These are phyloP conservation scores for Epinotia demarniana DNA, from an alignment of 2,888 invertebrate species.

Conservation along the genomic window DNA sequence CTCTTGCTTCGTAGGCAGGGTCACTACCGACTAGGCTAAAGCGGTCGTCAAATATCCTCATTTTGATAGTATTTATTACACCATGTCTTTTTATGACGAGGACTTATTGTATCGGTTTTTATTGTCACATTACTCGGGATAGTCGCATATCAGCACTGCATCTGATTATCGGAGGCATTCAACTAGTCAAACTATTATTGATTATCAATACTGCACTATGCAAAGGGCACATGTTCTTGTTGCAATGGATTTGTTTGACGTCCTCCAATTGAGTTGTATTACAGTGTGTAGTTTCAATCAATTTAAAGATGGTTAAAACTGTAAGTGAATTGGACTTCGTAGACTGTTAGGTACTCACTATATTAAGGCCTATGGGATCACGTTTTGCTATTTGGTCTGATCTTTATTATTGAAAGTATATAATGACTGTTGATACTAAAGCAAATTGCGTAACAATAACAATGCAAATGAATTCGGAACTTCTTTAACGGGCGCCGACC, in stretches of 20 bases:
- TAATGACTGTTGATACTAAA: neutral
- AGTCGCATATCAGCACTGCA: slow-evolving; percentile 50
- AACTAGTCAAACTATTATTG: slow-evolving; percentile 57
- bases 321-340: slow-evolving; percentile 10
- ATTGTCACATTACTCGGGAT: slow-evolving; percentile 50
- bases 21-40: no score
- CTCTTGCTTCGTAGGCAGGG: no score
- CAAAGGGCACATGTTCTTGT: slow-evolving; percentile 31
- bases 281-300: slow-evolving; percentile 10
- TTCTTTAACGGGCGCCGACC: slow-evolving; percentile 23
- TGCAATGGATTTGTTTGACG: slow-evolving; percentile 28
- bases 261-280: slow-evolving; percentile 22
- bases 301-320: slow-evolving; percentile 8
- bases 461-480: slow-evolving; percentile 7
- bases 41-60: no score
- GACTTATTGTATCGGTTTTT: slow-evolving; percentile 25
- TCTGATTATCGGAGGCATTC: slow-evolving; percentile 56
- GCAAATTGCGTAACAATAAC: slow-evolving; percentile 15
- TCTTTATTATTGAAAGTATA: neutral
- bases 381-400: neutral
- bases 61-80: slow-evolving; percentile 11
- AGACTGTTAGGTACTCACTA: neutral
- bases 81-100: slow-evolving; percentile 22
- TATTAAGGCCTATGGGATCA: neutral
- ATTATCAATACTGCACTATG: slow-evolving; percentile 55